Evolutionary conservation across 2,113 vertebrate genomes (phyloP).

Genomic region (Tinamus guttatus): DNA sequence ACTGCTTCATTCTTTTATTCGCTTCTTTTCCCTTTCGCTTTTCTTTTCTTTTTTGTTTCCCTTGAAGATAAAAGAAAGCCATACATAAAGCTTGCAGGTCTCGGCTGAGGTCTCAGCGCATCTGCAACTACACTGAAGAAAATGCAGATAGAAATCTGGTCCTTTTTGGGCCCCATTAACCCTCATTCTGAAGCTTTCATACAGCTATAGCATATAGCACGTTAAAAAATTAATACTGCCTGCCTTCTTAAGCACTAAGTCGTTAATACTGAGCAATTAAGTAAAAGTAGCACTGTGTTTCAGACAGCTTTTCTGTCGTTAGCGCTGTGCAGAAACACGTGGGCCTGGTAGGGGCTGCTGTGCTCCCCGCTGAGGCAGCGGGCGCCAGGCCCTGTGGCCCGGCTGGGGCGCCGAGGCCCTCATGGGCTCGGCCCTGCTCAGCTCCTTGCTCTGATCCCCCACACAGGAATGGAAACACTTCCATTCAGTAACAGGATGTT

Average conservation of each 20-base stretch:
- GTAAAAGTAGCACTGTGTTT: not conserved
- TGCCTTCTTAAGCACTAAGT: not conserved
- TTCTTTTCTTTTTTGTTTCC: rapidly evolving
- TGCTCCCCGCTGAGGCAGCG: constrained; percentile 47
- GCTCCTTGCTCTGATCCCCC: constrained; percentile 26
- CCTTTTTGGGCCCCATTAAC: not conserved
- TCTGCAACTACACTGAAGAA: constrained; percentile 29
- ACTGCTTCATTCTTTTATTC: constrained; percentile 48
- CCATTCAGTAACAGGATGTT: constrained; percentile 70
- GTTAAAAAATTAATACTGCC: not conserved
- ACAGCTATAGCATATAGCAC: not conserved
- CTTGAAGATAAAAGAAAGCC: constrained; percentile 40
- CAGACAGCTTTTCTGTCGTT: not conserved
- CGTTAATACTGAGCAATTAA: not conserved
- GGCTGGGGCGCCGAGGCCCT: constrained; percentile 54
- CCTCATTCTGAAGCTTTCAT: not conserved
- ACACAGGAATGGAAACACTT: constrained; percentile 58
- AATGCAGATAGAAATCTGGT: not conserved
- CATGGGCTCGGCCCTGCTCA: not conserved
- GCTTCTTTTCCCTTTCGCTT: not conserved
- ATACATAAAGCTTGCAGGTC: constrained; percentile 16
- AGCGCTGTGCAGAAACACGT: not conserved
- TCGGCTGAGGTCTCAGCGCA: constrained; percentile 10
- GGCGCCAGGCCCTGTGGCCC: constrained; percentile 8
- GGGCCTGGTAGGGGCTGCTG: not conserved